A percentile compares a stretch with the other conserved stretches of the same genome.
Conservation (phyloP, 2,888 invertebrate genomes). For the Mantis religiosa region DNA sequence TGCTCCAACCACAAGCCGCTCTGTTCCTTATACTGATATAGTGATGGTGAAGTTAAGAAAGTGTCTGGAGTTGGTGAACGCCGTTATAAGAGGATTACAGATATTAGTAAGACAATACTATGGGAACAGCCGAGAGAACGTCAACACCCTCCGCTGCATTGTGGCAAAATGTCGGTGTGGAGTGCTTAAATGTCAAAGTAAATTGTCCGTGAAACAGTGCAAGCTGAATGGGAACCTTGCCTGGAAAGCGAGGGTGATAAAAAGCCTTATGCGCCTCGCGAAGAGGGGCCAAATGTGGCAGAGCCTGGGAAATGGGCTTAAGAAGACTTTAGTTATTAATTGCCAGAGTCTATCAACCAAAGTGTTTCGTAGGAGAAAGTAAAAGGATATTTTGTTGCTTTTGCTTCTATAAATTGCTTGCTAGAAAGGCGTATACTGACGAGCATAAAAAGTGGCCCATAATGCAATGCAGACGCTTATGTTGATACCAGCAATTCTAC, state of each 20-base stretch:
- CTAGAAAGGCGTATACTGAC: too few species aligned
- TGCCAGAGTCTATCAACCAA: neutral
- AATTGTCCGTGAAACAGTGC: constrained; percentile 21
- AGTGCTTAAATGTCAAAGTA: constrained; percentile 23
- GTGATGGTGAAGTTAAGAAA: neutral
- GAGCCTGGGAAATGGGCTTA: neutral
- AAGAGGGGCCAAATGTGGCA: neutral
- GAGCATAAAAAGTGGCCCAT: too few species aligned
- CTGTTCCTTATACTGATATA: neutral
- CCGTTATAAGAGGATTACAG: neutral
- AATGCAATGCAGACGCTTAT: too few species aligned
- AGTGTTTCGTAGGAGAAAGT: neutral
- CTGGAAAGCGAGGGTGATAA: neutral
- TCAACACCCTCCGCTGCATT: neutral
- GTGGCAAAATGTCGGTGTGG: constrained; percentile 11
- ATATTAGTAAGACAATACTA: neutral
- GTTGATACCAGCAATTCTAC: too few species aligned
- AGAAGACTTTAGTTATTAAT: neutral
- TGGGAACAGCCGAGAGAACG: neutral
- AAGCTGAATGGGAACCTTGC: neutral
- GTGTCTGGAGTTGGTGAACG: neutral
- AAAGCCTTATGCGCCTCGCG: neutral
- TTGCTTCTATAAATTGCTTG: too few species aligned
- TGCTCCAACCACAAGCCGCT: neutral
- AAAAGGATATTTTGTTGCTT: neutral